Conservation (phyloP, 1,140 invertebrate genomes). For the Leptonema lineaticorne region DNA sequence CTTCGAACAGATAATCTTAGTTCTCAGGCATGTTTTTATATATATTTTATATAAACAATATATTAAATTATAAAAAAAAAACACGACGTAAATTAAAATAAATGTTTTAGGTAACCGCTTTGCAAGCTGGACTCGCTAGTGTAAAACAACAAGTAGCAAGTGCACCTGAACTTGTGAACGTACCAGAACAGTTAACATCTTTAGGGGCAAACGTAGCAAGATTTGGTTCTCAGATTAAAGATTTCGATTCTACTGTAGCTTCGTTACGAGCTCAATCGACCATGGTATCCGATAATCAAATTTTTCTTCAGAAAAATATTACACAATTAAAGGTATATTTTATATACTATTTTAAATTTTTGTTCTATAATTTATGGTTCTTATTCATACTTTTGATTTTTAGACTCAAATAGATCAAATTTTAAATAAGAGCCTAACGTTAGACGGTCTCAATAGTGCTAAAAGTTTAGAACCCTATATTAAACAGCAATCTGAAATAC, state of each 20-base stretch:
- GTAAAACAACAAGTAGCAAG: slow-evolving; percentile 59
- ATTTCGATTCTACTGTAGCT: slow-evolving; percentile 48
- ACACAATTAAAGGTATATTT: slow-evolving; percentile 50
- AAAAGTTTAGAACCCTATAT: slow-evolving; percentile 45
- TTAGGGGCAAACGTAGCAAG: slow-evolving; percentile 59
- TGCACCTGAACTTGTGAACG: slow-evolving; percentile 59
- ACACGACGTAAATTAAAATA: background rate
- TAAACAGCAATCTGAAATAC: slow-evolving; percentile 50
- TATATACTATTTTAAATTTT: slow-evolving; percentile 9
- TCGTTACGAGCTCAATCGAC: slow-evolving; percentile 48
- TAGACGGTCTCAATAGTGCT: slow-evolving; percentile 45
- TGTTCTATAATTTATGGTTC: slow-evolving; percentile 2
- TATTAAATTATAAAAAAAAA: too few species aligned
- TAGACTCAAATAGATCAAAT: slow-evolving; percentile 35
- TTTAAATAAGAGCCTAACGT: slow-evolving; percentile 26
- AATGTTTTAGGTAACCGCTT: slow-evolving; percentile 49
- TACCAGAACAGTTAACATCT: slow-evolving; percentile 56
- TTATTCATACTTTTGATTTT: slow-evolving; percentile 10
- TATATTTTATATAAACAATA: too few species aligned
- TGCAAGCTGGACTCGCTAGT: slow-evolving; percentile 55
- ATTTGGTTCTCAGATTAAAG: slow-evolving; percentile 60
- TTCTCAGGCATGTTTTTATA: slow-evolving; percentile 49
- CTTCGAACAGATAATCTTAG: slow-evolving; percentile 55
- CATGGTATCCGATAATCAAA: slow-evolving; percentile 48
- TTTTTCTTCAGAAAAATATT: slow-evolving; percentile 49